Percentiles rank a stretch among this genome's conserved stretches.
Conservation (phyloP, 2,797 vertebrate species). For the Propithecus deckenii region DNA sequence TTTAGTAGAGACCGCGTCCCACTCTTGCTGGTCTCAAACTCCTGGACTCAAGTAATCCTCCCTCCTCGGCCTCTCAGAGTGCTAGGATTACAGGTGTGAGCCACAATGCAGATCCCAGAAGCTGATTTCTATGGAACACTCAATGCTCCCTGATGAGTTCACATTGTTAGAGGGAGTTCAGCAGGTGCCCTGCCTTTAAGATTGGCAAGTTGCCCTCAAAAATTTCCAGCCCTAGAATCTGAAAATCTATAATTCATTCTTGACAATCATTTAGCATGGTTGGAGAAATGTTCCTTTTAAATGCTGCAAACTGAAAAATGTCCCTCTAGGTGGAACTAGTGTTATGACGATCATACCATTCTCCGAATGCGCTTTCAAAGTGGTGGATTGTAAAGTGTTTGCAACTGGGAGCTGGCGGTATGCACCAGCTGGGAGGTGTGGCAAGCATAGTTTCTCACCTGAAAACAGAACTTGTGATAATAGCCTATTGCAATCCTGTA, state of each 20-base stretch:
- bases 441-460: neutral
- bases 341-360: neutral
- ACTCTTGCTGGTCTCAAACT: neutral
- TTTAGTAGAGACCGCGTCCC: neutral
- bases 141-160: neutral
- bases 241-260: neutral
- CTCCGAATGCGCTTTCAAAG: neutral
- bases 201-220: neutral
- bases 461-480: neutral
- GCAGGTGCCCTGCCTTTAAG: neutral
- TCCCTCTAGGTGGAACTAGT: neutral
- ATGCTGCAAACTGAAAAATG: neutral
- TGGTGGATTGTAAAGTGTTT: neutral
- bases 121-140: neutral
- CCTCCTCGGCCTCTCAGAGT: neutral
- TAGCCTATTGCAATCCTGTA: neutral
- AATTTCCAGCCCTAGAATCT: neutral
- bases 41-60: neutral
- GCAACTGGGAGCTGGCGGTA: neutral
- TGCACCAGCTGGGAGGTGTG: neutral
- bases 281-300: constrained; percentile 24
- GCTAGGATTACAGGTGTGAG: too few species aligned
- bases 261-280: neutral
- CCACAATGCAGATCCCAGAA: neutral
- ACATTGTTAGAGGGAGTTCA: neutral